Evolutionary conservation across 1,140 invertebrate species (phyloP).

Genomic region (Mactra quadrangularis): DNA sequence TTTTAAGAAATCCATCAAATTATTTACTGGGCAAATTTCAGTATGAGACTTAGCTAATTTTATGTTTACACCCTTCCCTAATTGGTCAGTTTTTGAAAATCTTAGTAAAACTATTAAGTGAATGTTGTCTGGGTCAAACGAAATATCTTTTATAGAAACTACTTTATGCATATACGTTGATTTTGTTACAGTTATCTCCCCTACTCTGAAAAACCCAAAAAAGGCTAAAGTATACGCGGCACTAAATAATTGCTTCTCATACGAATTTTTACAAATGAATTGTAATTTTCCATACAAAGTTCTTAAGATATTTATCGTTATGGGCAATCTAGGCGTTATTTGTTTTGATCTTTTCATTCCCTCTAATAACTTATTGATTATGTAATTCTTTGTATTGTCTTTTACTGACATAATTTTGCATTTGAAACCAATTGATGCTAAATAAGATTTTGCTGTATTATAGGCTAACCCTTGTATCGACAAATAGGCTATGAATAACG

Average conservation of each 20-base stretch:
- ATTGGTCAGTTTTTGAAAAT: constrained; percentile 2
- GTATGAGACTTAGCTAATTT: not conserved
- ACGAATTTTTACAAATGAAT: too few relatives aligned
- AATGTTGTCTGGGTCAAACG: too few relatives aligned
- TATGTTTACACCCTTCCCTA: not conserved
- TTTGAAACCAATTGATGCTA: constrained; percentile 9
- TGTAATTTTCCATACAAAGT: too few relatives aligned
- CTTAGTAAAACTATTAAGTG: not conserved
- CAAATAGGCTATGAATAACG: too few relatives aligned
- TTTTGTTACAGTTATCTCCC: not conserved
- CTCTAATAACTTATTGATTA: not conserved
- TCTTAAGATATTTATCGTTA: too few relatives aligned
- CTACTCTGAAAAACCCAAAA: too few relatives aligned
- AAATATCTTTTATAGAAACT: not conserved
- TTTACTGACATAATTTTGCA: not conserved
- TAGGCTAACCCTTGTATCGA: too few relatives aligned
- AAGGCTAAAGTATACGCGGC: too few relatives aligned
- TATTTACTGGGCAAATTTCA: not conserved
- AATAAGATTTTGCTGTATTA: constrained; percentile 6
- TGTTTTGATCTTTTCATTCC: too few relatives aligned
- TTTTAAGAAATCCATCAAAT: too few relatives aligned
- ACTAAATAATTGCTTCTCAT: too few relatives aligned
- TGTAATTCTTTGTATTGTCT: constrained; percentile 7
- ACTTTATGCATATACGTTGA: not conserved
- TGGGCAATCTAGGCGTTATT: too few relatives aligned